These are phyloP conservation scores for Babylonia areolata DNA, from an alignment of 1,140 invertebrate species.

Conservation along the genomic window DNA sequence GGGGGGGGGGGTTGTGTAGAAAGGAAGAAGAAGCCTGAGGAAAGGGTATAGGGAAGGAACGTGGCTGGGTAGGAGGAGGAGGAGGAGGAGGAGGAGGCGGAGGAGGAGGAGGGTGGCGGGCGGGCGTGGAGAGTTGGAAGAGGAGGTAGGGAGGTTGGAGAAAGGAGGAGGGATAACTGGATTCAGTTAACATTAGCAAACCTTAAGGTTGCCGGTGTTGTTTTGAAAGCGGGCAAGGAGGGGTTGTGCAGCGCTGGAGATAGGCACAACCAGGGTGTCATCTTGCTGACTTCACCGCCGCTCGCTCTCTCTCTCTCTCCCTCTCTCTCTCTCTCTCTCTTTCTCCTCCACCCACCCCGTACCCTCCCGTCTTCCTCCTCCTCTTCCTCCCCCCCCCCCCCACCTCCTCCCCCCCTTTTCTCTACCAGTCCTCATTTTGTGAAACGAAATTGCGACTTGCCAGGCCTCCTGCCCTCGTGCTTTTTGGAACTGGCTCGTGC, in stretches of 20 bases:
- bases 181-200: constrained; percentile 25
- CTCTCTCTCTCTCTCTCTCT: not conserved
- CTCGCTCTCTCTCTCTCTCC: too few relatives aligned
- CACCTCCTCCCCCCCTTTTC: too few relatives aligned
- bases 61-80: not conserved
- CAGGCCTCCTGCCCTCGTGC: not conserved
- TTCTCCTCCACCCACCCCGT: not conserved
- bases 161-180: not conserved
- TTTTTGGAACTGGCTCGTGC: not conserved
- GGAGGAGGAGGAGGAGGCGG: not conserved
- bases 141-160: not conserved
- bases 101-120: not conserved
- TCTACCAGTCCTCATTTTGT: not conserved
- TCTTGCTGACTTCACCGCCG: constrained; percentile 8
- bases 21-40: not conserved
- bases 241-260: not conserved
- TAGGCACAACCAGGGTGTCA: constrained; percentile 4
- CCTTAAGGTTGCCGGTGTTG: constrained; percentile 11
- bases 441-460: not conserved
- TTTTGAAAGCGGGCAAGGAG: not conserved
- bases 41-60: not conserved
- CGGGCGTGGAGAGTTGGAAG: not conserved
- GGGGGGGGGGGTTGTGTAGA: not conserved
- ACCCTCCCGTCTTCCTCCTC: not conserved
- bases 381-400: too few relatives aligned